Conservation (phyloP, 2,797 vertebrate species). For the Tokudaia tokunoshimensis region DNA sequence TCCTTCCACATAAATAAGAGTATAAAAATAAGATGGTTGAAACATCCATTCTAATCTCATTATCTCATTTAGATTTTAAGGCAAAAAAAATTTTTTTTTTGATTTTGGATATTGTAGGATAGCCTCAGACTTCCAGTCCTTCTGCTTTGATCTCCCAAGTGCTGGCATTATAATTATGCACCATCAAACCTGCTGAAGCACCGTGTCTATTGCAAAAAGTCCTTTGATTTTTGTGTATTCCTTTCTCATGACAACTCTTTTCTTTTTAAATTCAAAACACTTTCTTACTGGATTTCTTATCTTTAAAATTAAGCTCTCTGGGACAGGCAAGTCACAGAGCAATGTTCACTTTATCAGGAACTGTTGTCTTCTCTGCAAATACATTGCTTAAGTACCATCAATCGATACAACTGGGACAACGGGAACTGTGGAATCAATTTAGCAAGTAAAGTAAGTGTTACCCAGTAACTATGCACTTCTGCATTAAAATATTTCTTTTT, state of each 20-base stretch:
- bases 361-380: neutral
- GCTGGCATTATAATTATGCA: too few relatives aligned
- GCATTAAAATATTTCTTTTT: slow-evolving; percentile 53
- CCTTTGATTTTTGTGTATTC: neutral
- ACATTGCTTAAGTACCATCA: neutral
- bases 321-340: neutral
- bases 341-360: neutral
- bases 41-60: neutral
- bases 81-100: neutral
- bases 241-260: neutral
- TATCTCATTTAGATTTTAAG: neutral
- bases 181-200: neutral
- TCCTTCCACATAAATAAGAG: neutral
- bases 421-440: neutral
- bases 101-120: neutral
- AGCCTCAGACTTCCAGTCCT: neutral
- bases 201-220: neutral
- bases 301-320: slow-evolving; percentile 19
- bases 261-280: slow-evolving; percentile 12
- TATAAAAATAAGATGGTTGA: neutral
- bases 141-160: neutral
- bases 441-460: neutral
- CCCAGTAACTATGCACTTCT: neutral
- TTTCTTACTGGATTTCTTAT: slow-evolving; percentile 1
- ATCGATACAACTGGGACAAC: neutral